Conservation (phyloP, 2,113 vertebrate species). For the Columba livia region DNA sequence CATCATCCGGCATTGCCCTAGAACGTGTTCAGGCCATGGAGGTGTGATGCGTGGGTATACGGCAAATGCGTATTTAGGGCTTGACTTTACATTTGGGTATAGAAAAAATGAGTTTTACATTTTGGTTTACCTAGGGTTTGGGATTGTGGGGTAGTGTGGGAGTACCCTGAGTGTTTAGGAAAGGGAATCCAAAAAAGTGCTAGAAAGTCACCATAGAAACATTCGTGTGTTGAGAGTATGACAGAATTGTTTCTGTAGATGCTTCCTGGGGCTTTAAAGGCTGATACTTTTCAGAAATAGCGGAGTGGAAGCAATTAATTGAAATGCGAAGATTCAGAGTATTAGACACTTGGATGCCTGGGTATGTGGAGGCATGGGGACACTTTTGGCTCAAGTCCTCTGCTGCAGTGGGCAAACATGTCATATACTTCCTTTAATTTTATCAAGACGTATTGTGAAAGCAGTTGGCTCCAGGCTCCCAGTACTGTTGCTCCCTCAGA, state of each 20-base stretch:
- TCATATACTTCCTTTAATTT: not conserved
- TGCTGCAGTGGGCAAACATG: not conserved
- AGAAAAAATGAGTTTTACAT: not conserved
- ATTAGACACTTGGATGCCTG: not conserved
- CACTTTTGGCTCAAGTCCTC: not conserved
- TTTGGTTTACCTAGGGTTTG: slow-evolving; percentile 47
- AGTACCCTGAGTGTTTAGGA: not conserved
- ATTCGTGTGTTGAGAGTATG: not conserved
- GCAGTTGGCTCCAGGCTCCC: not conserved
- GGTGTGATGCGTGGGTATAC: slow-evolving; percentile 15
- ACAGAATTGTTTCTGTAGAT: not conserved
- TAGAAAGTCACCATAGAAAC: slow-evolving; percentile 58
- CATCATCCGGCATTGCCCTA: not conserved
- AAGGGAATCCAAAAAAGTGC: slow-evolving; percentile 35
- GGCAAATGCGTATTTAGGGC: not conserved
- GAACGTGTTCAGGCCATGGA: slow-evolving; percentile 7
- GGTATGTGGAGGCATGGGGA: not conserved
- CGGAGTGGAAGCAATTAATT: not conserved
- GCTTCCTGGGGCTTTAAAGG: not conserved
- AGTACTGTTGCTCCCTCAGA: not conserved
- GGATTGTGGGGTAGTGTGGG: slow-evolving; percentile 38
- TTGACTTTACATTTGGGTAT: slow-evolving; percentile 20
- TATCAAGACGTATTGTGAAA: not conserved
- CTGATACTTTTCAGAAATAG: not conserved
- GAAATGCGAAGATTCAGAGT: not conserved